phyloP scores from a whole-genome alignment of 2,888 invertebrate species.

The Agrochola lychnidis region DNA sequence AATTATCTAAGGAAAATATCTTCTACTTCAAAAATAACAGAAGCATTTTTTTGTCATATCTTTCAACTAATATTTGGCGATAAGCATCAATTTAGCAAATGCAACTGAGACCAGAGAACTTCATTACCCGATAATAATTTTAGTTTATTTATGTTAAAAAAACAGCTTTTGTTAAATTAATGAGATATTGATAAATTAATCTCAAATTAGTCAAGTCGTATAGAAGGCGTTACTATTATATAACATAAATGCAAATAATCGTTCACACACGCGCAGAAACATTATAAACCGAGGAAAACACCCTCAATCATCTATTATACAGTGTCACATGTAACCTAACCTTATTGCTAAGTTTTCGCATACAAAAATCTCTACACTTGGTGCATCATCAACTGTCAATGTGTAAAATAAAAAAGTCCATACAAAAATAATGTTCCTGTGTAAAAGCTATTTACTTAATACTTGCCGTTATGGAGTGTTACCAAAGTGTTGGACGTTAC shows the following conservation, averaged over 20 bases:
- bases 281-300: constrained; percentile 72
- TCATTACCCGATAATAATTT: constrained; percentile 19
- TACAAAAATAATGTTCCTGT: constrained; percentile 85
- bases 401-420: constrained; percentile 76
- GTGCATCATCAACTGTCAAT: constrained; percentile 76
- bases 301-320: constrained; percentile 69
- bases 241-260: constrained; percentile 62
- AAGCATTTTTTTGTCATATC: constrained; percentile 11
- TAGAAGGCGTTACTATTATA: constrained; percentile 40
- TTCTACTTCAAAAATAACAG: constrained; percentile 9
- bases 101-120: constrained; percentile 46
- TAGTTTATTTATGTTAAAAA: constrained; percentile 21
- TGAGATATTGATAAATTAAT: constrained; percentile 31
- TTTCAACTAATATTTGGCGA: constrained; percentile 9
- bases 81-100: constrained; percentile 30
- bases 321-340: constrained; percentile 69
- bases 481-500: constrained; percentile 56
- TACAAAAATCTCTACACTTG: constrained; percentile 82
- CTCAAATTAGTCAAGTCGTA: constrained; percentile 45
- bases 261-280: constrained; percentile 60
- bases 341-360: constrained; percentile 76
- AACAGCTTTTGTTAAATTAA: constrained; percentile 18
- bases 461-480: constrained; percentile 79
- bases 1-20: constrained; percentile 32
- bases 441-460: constrained; percentile 76